Conservation (phyloP, 2,797 vertebrate species). For the Premnoplex brunnescens region DNA sequence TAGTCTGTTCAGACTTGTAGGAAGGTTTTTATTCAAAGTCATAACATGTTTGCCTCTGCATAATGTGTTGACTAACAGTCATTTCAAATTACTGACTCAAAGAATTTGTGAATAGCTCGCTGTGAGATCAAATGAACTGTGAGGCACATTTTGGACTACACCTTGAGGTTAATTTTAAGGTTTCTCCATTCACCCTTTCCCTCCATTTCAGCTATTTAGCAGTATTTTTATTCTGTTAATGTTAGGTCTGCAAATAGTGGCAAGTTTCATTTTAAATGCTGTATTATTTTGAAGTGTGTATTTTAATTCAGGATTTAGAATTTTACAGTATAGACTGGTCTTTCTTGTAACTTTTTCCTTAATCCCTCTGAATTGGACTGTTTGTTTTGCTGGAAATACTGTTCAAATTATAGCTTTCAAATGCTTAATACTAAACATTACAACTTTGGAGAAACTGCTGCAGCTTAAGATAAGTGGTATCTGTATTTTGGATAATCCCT, state of each 20-base stretch:
- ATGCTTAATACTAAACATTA: not conserved
- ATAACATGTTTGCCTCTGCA: constrained; percentile 61
- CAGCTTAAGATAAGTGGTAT: not conserved
- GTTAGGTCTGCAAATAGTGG: not conserved
- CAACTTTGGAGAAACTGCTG: not conserved
- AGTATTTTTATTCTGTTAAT: constrained; percentile 34
- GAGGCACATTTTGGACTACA: constrained; percentile 14
- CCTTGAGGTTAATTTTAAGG: constrained; percentile 48
- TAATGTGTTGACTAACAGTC: constrained; percentile 67
- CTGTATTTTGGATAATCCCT: not conserved
- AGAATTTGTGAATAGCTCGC: constrained; percentile 51
- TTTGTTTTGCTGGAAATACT: constrained; percentile 1
- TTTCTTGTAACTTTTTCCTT: not conserved
- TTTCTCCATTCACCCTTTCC: constrained; percentile 20
- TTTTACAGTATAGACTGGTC: not conserved
- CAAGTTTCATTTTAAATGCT: not conserved
- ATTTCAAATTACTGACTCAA: constrained; percentile 63
- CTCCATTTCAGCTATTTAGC: not conserved
- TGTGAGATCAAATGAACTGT: constrained; percentile 41
- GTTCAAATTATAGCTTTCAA: not conserved
- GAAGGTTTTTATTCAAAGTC: constrained; percentile 51
- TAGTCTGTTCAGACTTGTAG: constrained; percentile 72
- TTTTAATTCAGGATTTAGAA: not conserved
- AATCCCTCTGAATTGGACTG: not conserved
- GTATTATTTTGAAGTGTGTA: not conserved